phyloP scores from a whole-genome alignment of 2,797 vertebrate species.

The Eleutherodactylus coqui region DNA sequence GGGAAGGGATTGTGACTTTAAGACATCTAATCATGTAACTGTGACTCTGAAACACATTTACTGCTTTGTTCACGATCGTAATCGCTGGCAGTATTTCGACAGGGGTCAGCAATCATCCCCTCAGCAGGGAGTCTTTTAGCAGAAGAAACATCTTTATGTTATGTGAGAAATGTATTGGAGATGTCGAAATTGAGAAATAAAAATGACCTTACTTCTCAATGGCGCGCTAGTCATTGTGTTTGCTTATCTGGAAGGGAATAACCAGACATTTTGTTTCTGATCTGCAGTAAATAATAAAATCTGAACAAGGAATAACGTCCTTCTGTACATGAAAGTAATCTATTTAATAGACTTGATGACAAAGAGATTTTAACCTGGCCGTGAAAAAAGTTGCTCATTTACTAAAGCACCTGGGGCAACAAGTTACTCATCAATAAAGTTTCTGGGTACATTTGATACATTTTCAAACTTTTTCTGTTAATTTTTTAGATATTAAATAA shows the following conservation, averaged over 20 bases:
- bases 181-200: slow-evolving; percentile 57
- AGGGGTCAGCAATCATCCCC: slow-evolving; percentile 56
- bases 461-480: background rate
- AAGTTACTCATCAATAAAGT: background rate
- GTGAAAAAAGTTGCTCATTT: background rate
- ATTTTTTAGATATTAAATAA: background rate
- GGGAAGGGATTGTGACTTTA: slow-evolving; percentile 46
- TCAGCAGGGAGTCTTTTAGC: slow-evolving; percentile 57
- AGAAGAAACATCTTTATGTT: slow-evolving; percentile 61
- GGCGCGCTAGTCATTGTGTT: slow-evolving; percentile 17
- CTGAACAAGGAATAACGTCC: background rate
- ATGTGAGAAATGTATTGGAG: slow-evolving; percentile 57
- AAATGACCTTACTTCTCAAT: slow-evolving; percentile 56
- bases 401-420: background rate
- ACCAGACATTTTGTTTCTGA: slow-evolving; percentile 38
- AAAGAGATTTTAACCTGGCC: background rate
- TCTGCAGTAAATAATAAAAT: slow-evolving; percentile 33
- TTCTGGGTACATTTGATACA: background rate
- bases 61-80: slow-evolving; percentile 56
- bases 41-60: slow-evolving; percentile 61
- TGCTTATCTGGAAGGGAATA: slow-evolving; percentile 39
- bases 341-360: background rate
- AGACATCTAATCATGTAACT: slow-evolving; percentile 58
- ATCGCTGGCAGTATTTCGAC: slow-evolving; percentile 53
- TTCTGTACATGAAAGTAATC: slow-evolving; percentile 23